A percentile compares a stretch with the other conserved stretches of the same genome.
Evolutionary conservation across 2,888 invertebrate species (phyloP).

Genomic region (Agonopterix subpropinquella): DNA sequence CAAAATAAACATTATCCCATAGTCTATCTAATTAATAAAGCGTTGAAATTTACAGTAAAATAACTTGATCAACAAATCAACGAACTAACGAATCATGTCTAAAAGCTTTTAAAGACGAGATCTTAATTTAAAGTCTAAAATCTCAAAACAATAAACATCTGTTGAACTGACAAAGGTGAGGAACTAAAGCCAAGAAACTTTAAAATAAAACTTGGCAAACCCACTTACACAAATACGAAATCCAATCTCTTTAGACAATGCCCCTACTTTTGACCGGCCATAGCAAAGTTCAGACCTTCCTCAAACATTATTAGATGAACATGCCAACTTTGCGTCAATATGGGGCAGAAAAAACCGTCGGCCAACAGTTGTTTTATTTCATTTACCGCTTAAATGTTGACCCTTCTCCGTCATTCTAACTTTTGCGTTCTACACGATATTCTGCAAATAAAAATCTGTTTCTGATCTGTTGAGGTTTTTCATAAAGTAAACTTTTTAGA

Average conservation of each 20-base stretch:
- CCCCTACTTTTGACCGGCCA: slow-evolving; percentile 1
- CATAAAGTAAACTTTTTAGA: too few species aligned
- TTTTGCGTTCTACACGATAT: neutral
- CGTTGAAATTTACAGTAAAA: too few species aligned
- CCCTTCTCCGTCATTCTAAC: slow-evolving; percentile 6
- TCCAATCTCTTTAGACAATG: slow-evolving; percentile 2
- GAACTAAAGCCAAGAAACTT: neutral
- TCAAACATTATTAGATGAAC: slow-evolving; percentile 32
- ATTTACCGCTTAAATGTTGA: slow-evolving; percentile 18
- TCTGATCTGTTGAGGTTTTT: too few species aligned
- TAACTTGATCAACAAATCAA: too few species aligned
- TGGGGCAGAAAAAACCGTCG: slow-evolving; percentile 8
- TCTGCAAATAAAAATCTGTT: neutral
- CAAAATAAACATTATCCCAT: too few species aligned
- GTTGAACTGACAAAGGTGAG: too few species aligned
- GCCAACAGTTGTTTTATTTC: slow-evolving; percentile 20
- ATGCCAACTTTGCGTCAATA: slow-evolving; percentile 29
- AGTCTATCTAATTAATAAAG: too few species aligned
- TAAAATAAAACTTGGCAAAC: slow-evolving; percentile 1
- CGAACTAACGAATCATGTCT: too few species aligned
- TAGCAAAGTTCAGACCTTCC: slow-evolving; percentile 14
- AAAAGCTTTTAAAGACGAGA: too few species aligned
- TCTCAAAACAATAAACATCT: too few species aligned
- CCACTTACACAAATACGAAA: slow-evolving; percentile 3
- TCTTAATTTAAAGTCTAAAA: too few species aligned